Evolutionary conservation across 53 echinoderm and acorn worm species (phyloP), one percentile per base, ranked within the genome.

Genomic region (Temnopleurus reevesii): DNA sequence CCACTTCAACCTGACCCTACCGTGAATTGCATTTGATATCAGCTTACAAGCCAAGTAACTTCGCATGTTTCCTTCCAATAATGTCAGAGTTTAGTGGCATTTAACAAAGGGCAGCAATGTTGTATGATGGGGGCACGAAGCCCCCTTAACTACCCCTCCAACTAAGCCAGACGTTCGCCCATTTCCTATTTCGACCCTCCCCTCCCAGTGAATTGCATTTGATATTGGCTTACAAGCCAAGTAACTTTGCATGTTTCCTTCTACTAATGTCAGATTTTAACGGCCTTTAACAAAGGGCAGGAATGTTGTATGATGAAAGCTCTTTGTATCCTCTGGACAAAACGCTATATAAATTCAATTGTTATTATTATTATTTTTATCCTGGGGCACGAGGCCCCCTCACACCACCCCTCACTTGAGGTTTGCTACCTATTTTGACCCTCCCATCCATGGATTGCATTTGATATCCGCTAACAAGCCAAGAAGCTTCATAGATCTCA

Each of bases 371-470:
- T n/a, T n/a, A n/a, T n/a, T n/a, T n/a, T n/a, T n/a, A n/a, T n/a
- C n/a, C n/a, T n/a, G n/a, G n/a, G n/a, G n/a, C n/a, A n/a, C n/a
- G n/a, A n/a, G n/a, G n/a, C n/a, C n/a, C n/a, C n/a, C n/a, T n/a
- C n/a, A n/a, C n/a, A n/a, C n/a, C n/a, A n/a, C n/a, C n/a, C n/a
- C n/a, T n/a, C n/a, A n/a, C n/a, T n/a, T n/a, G n/a, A n/a, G n/a
- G 79, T 46, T 47, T 79, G 49, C 13, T 17, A 79, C 19, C 79
- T 49, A 27, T 47, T 79, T 51, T 28, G 28, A 79, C 79, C 79
- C 18, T 4, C 45, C 49, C 27, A 26, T 79, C 28, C 49, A 28
- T 25, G 79, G 0, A 79, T 49, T 79, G 49, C 29, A 0, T 46
- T 79, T 28, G 51, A 47, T 46, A 29, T 79, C 30, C 5, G 45